Percentiles rank a stretch among this genome's conserved stretches.
Conservation (phyloP, 2,113 vertebrate species). For the Paramormyrops kingsleyae region DNA sequence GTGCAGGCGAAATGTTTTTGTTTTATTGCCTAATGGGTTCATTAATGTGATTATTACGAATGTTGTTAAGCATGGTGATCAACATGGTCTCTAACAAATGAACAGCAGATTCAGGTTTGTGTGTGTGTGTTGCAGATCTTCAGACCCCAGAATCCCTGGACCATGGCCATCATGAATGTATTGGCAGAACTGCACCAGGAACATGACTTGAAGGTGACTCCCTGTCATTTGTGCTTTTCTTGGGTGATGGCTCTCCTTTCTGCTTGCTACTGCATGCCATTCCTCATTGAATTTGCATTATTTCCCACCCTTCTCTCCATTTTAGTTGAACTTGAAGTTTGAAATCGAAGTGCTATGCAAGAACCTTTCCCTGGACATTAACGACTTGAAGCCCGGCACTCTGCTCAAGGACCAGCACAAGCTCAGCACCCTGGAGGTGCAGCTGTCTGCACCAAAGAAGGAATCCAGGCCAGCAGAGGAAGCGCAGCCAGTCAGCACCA, state of each 20-base stretch:
- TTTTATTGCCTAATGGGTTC: not conserved
- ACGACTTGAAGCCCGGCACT: slow-evolving; percentile 92
- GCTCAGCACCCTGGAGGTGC: slow-evolving; percentile 89
- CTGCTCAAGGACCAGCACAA: slow-evolving; percentile 95
- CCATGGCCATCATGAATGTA: slow-evolving; percentile 99
- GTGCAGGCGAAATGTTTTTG: not conserved
- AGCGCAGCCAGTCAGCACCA: slow-evolving; percentile 75
- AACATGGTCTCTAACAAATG: not conserved
- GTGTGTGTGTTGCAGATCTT: slow-evolving; percentile 72
- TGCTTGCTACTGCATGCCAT: not conserved
- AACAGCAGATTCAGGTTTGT: not conserved
- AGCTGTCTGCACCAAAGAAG: slow-evolving; percentile 96
- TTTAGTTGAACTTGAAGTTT: slow-evolving; percentile 96
- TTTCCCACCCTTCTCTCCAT: not conserved
- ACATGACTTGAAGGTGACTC: slow-evolving; percentile 88
- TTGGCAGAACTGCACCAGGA: slow-evolving; percentile 95
- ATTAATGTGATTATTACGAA: not conserved
- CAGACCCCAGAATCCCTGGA: slow-evolving; percentile 97
- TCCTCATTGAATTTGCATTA: not conserved
- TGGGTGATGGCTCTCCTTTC: not conserved
- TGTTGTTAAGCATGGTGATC: not conserved
- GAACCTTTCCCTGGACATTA: slow-evolving; percentile 95
- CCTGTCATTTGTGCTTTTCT: not conserved
- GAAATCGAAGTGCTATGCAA: slow-evolving; percentile 99
- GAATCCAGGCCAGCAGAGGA: slow-evolving; percentile 89